phyloP scores from a whole-genome alignment of 1,140 invertebrate species.

The Zaprionus taronus region DNA sequence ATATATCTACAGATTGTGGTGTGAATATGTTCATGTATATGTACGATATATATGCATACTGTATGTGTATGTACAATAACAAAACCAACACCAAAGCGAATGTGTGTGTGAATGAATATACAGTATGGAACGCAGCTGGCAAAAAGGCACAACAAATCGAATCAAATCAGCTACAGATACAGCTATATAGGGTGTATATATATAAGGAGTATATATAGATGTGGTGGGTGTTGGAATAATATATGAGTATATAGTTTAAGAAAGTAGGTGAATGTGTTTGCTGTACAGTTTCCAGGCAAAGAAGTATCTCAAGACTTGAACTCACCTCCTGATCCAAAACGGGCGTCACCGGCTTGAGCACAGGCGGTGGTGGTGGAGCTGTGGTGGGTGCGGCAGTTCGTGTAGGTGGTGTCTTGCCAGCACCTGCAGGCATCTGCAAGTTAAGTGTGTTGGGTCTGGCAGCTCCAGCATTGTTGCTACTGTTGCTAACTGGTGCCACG shows the following conservation, averaged over 20 bases:
- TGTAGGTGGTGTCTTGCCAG: slow-evolving; percentile 40
- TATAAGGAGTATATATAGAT: slow-evolving; percentile 13
- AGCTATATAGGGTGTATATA: slow-evolving; percentile 52
- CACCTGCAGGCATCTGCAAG: slow-evolving; percentile 46
- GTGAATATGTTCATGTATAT: not conserved
- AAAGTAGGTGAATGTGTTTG: slow-evolving; percentile 5
- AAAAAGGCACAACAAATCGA: slow-evolving; percentile 63
- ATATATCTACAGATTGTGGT: not conserved
- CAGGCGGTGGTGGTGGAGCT: slow-evolving; percentile 85
- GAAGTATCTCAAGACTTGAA: not conserved
- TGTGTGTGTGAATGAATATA: slow-evolving; percentile 36
- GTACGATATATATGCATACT: not conserved
- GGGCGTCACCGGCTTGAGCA: slow-evolving; percentile 86
- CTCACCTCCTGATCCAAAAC: slow-evolving; percentile 89
- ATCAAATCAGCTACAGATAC: slow-evolving; percentile 68
- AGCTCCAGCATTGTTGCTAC: not conserved
- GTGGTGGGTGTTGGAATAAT: not conserved
- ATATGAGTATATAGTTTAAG: not conserved
- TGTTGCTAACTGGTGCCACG: not conserved
- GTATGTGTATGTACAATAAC: slow-evolving; percentile 20
- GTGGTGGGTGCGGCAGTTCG: slow-evolving; percentile 83
- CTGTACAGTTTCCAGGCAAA: slow-evolving; percentile 29
- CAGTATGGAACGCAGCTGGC: slow-evolving; percentile 48
- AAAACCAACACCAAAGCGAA: slow-evolving; percentile 62
- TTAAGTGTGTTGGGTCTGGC: slow-evolving; percentile 57